Evolutionary conservation across 2,797 vertebrate genomes (phyloP).

Genomic region (Calcarius lapponicus): DNA sequence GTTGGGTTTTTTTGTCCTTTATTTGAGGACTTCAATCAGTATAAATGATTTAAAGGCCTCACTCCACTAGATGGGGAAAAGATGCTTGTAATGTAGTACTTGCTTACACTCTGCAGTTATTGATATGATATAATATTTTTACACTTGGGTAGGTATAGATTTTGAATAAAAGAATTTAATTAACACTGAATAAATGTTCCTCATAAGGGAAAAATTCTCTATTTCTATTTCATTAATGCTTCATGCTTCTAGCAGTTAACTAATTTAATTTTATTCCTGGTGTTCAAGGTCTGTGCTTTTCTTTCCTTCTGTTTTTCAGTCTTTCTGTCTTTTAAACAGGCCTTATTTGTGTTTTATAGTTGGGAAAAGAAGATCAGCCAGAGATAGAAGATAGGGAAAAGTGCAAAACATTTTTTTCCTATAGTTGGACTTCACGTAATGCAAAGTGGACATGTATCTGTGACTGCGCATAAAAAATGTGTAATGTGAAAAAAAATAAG

Average conservation of each 20-base stretch:
- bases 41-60: conserved; percentile 44
- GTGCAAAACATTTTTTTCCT: neutral
- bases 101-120: conserved; percentile 35
- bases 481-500: neutral
- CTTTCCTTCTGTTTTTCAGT: neutral
- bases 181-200: conserved; percentile 55
- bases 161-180: conserved; percentile 68
- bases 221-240: conserved; percentile 54
- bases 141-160: conserved; percentile 50
- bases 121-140: conserved; percentile 56
- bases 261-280: conserved; percentile 53
- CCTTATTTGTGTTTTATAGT: neutral
- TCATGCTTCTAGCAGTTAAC: conserved; percentile 53
- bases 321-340: neutral
- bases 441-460: neutral
- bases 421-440: neutral
- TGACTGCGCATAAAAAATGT: neutral
- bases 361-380: neutral
- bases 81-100: conserved; percentile 4
- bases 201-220: conserved; percentile 19
- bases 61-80: conserved; percentile 39
- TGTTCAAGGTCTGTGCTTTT: conserved; percentile 28
- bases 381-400: neutral
- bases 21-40: conserved; percentile 20
- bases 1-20: neutral